Evolutionary conservation across 2,797 vertebrate species (phyloP), one percentile per base, ranked within the genome.

Genomic region (Sebastes jordani): DNA sequence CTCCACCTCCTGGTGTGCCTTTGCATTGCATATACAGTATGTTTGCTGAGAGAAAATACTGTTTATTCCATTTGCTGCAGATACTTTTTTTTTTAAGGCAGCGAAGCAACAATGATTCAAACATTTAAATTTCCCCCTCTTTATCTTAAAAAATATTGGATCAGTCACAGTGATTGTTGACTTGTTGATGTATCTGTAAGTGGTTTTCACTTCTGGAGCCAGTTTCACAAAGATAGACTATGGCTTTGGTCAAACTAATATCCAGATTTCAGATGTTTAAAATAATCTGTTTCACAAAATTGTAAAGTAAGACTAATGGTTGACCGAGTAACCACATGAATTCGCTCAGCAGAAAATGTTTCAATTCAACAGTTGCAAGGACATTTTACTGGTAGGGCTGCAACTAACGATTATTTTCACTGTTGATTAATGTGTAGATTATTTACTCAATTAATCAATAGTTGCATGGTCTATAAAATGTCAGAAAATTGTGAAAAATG

Each of bases 1-100:
- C 94, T 93, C 93, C 93, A 90, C 92, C 94, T 92, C 74, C 91
- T 94, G 93, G 93, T 89, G 92, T 94, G 92, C 93, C 93, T 94
- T 93, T 92, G 89, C 80, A 89, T 90, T 93, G 88, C 94, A 91
- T 76, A 64, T 67, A 83, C 71, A 82, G 75, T 77, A 25, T 82
- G 70, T 91, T 76, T 78, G 79, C 64, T 60, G 34, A 77, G 46
- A 74, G 54, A 71, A 76, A 82, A 75, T 66, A 71, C 59, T 78
- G 69, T 78, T 52, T 56, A 56, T 86, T 82, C 36, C 13, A 49
- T 76, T 71, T 54, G 16, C 71, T 84, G 75, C 78, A 82, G 8
- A 78, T 32, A 54, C 23, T 20, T 75, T 71, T 58, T 58, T 62
- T 29, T 60, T 80, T 9, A 65, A 73, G 42, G 25, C 14, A 63